phyloP scores from a whole-genome alignment of 2,888 invertebrate genomes.

The Synergus gifuensis region DNA sequence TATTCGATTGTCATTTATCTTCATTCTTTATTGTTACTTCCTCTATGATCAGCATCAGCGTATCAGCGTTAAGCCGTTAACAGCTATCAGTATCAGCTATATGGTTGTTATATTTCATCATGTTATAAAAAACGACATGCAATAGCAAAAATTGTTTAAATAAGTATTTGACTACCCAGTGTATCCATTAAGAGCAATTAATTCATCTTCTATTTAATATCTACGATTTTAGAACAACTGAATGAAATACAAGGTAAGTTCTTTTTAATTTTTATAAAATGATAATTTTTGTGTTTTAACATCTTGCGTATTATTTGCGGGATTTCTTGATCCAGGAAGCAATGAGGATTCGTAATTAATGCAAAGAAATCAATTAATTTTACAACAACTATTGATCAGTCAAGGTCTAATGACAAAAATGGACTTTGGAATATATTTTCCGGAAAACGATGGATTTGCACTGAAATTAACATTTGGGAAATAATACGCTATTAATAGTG shows the following conservation, averaged over 20 bases:
- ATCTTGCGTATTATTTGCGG: slow-evolving; percentile 1
- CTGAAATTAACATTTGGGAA: slow-evolving; percentile 50
- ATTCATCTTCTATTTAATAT: slow-evolving; percentile 51
- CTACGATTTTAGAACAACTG: slow-evolving; percentile 56
- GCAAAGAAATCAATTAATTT: slow-evolving; percentile 36
- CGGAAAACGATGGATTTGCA: slow-evolving; percentile 52
- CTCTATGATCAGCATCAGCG: too few species aligned
- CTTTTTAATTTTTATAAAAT: not conserved
- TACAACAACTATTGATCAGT: slow-evolving; percentile 22
- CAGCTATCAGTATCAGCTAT: too few species aligned
- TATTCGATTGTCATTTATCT: too few species aligned
- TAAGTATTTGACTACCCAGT: slow-evolving; percentile 40
- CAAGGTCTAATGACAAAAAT: slow-evolving; percentile 10
- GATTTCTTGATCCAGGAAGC: slow-evolving; percentile 21
- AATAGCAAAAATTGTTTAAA: not conserved
- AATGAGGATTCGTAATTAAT: slow-evolving; percentile 32
- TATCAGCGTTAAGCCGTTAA: too few species aligned
- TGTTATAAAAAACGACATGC: not conserved
- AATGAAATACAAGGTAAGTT: slow-evolving; percentile 51
- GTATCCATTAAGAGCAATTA: slow-evolving; percentile 54
- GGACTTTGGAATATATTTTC: slow-evolving; percentile 45
- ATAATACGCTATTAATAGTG: slow-evolving; percentile 26
- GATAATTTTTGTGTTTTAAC: slow-evolving; percentile 8
- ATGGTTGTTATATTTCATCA: too few species aligned
- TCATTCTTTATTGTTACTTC: too few species aligned